These are phyloP conservation scores for Bovichtus diacanthus DNA, from an alignment of 2,797 vertebrate genomes.

Conservation along the genomic window DNA sequence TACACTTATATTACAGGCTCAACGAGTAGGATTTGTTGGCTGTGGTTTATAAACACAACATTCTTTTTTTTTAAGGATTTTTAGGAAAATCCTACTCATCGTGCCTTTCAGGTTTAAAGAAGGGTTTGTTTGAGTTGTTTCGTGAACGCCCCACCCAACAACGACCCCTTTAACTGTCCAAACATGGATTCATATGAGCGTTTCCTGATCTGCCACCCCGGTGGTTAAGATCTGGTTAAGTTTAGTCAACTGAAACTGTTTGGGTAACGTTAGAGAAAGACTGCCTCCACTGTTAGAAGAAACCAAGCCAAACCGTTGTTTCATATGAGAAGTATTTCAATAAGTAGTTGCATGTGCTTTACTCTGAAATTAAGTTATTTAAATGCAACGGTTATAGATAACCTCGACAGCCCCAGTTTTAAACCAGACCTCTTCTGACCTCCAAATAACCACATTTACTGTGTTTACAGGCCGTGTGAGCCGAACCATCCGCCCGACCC, in stretches of 20 bases:
- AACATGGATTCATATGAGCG: not conserved
- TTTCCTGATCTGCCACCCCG: not conserved
- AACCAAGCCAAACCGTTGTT: not conserved
- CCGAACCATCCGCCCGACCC: not conserved
- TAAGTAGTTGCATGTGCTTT: not conserved
- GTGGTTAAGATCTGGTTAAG: not conserved
- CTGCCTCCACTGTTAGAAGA: not conserved
- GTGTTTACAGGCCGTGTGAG: not conserved
- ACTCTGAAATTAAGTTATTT: not conserved
- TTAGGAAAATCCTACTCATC: too few relatives aligned
- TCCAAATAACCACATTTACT: constrained; percentile 8
- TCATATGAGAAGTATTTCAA: not conserved
- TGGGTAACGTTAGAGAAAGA: not conserved
- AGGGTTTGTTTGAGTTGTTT: not conserved
- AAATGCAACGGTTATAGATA: not conserved
- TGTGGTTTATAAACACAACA: too few relatives aligned
- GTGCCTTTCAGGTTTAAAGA: not conserved
- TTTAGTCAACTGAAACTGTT: not conserved
- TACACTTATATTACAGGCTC: too few relatives aligned
- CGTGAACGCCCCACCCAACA: constrained; percentile 1
- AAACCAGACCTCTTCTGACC: not conserved
- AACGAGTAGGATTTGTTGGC: too few relatives aligned
- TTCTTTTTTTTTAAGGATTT: too few relatives aligned
- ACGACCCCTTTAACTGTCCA: not conserved
- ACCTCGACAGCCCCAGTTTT: not conserved